Evolutionary conservation across 2,888 invertebrate species (phyloP).

Genomic region (Papilio elwesi): DNA sequence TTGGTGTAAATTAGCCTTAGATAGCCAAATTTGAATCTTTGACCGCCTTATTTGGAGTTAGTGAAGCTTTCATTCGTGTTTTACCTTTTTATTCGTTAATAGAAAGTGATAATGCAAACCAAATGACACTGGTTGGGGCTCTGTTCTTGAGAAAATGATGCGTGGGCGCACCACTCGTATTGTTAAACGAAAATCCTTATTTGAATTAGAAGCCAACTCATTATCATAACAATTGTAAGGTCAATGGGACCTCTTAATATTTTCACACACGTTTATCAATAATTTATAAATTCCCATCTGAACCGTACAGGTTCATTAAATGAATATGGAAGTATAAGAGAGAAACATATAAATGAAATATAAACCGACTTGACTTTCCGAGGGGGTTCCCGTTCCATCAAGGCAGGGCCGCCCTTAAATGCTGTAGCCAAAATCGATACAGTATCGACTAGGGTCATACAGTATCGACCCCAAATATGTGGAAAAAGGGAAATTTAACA

Average conservation of each 20-base stretch:
- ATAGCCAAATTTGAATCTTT: not conserved
- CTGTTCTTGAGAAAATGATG: slow-evolving; percentile 23
- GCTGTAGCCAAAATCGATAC: too few species aligned
- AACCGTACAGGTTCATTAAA: not conserved
- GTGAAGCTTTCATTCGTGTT: not conserved
- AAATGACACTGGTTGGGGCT: slow-evolving; percentile 35
- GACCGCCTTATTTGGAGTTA: not conserved
- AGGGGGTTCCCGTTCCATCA: too few species aligned
- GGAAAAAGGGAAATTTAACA: too few species aligned
- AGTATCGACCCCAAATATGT: too few species aligned
- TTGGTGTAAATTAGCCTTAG: not conserved
- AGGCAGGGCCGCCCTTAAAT: too few species aligned
- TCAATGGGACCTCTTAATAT: slow-evolving; percentile 15
- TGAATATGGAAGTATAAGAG: too few species aligned
- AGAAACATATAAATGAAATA: too few species aligned
- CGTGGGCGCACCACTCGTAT: slow-evolving; percentile 23
- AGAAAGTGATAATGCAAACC: slow-evolving; percentile 26
- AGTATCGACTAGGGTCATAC: too few species aligned
- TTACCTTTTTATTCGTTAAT: slow-evolving; percentile 11
- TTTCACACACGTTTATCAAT: slow-evolving; percentile 8
- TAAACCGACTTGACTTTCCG: too few species aligned
- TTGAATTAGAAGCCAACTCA: slow-evolving; percentile 11
- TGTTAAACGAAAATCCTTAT: slow-evolving; percentile 21
- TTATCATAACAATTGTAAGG: slow-evolving; percentile 25
- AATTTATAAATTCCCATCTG: not conserved